Base-by-base conservation (phyloP, 2,797 vertebrate genomes). In the Novumbra hubbsi region DNA sequence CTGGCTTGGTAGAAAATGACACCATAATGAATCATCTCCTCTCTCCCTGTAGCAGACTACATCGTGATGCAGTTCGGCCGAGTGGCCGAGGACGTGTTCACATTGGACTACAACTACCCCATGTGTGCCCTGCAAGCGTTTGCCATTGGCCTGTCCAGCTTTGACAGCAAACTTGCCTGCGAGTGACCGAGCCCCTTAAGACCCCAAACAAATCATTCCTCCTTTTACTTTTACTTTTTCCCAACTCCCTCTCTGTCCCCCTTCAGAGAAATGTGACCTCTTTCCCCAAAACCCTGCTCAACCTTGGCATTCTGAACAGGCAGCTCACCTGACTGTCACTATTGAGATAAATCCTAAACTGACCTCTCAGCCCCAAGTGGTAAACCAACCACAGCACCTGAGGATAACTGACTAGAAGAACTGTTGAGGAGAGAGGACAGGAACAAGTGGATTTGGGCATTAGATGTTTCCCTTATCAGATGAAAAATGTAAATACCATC, bases 31-130 rank as follows among this genome's bases (percentile, higher is more conserved):
- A 2, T 3, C 2, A 7, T 74, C 74, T n/a, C 7, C 30, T 32
- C 17, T 27, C 60, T 30, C 19, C 27, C 19, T 30, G 19, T 57
- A 99, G 98, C 95, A 1, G 96, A 98, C 82, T 98, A 99, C 90
- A 98, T 99, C 0, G 96, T 99, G 78, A 99, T 99, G 98, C 97
- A 99, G 92, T 99, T 99, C 32, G 97, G 98, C 28, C 90, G 97
- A 27, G 95, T 99, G 78, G 96, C 96, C 0, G 97, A 99, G 64
- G 97, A 98, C 65, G 90, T 97, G 80, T 99, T 99, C 91, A 99
- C 97, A 0, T 91, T 99, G 87, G 98, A 99, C 92, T 99, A 93
- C 89, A 98, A 95, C 87, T 99, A 99, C 66, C 97, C 98, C 17
- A 94, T 99, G 89, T 99, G 97, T n/a, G 97, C 98, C 1, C 94